A percentile compares a stretch with the other conserved stretches of the same genome.
phyloP scores from a whole-genome alignment of 2,113 vertebrate species.

The Cyphomyrus plagiostoma region DNA sequence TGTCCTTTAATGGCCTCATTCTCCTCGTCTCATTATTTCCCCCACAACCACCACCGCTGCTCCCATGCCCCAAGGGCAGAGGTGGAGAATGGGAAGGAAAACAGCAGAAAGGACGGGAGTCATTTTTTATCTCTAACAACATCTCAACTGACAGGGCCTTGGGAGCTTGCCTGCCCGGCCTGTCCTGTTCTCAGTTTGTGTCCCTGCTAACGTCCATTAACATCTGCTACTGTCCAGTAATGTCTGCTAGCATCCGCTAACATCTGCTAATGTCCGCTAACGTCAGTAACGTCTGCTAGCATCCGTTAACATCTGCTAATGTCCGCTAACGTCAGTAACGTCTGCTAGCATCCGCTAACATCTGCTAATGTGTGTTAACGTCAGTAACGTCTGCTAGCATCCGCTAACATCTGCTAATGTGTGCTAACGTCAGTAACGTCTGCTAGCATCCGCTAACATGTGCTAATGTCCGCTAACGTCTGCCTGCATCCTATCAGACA shows the following conservation, averaged over 20 bases:
- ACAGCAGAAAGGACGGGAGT: neutral
- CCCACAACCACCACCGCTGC: neutral
- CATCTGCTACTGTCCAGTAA: neutral
- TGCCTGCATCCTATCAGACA: neutral
- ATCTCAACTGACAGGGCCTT: neutral
- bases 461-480: neutral
- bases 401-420: neutral
- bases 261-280: too few relatives aligned
- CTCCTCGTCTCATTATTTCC: conserved; percentile 47
- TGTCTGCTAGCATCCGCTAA: too few relatives aligned
- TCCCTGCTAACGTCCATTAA: neutral
- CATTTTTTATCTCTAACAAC: conserved; percentile 6
- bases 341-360: neutral
- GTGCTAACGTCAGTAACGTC: neutral
- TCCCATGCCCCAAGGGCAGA: neutral
- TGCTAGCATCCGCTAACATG: neutral
- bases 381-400: neutral
- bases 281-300: neutral
- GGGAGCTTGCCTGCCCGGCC: neutral
- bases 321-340: neutral
- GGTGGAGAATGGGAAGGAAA: neutral
- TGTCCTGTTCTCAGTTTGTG: neutral
- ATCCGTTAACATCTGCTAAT: neutral
- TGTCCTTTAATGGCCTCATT: conserved; percentile 59
- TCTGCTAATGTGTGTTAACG: neutral